Percentiles rank a stretch among this genome's conserved stretches.
These are phyloP conservation scores for Oreotragus oreotragus DNA, from an alignment of 2,113 vertebrate species.

Conservation along the genomic window DNA sequence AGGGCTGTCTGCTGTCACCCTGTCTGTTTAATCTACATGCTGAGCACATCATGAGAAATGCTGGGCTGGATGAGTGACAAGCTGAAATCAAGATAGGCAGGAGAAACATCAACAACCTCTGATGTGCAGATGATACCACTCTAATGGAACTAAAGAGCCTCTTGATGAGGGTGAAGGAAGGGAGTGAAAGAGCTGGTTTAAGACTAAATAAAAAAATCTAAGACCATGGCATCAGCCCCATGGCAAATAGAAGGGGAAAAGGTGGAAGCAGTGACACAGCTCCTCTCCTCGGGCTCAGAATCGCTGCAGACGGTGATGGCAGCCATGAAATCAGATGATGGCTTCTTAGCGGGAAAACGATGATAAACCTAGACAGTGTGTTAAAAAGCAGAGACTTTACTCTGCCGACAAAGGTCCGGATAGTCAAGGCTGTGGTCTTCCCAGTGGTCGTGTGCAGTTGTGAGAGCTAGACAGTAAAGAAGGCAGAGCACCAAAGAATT, in stretches of 20 bases:
- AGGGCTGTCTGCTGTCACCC: neutral
- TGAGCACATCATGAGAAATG: neutral
- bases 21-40: neutral
- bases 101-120: neutral
- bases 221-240: neutral
- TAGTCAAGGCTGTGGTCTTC: neutral
- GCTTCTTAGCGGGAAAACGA: neutral
- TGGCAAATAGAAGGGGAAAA: neutral
- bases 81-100: accelerated
- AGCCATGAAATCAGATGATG: neutral
- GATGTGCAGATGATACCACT: neutral
- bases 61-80: neutral
- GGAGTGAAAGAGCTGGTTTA: neutral
- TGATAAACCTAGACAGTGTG: neutral
- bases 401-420: accelerated
- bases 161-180: neutral
- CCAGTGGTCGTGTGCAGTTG: neutral
- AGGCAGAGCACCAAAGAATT: neutral
- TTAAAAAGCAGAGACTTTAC: neutral
- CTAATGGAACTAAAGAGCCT: neutral
- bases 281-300: neutral
- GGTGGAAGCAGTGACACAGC: neutral
- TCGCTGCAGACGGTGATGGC: accelerated
- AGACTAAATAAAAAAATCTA: neutral
- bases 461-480: neutral